Evolutionary conservation across 1,140 invertebrate genomes (phyloP).

Genomic region (Andrena cerasifolii): DNA sequence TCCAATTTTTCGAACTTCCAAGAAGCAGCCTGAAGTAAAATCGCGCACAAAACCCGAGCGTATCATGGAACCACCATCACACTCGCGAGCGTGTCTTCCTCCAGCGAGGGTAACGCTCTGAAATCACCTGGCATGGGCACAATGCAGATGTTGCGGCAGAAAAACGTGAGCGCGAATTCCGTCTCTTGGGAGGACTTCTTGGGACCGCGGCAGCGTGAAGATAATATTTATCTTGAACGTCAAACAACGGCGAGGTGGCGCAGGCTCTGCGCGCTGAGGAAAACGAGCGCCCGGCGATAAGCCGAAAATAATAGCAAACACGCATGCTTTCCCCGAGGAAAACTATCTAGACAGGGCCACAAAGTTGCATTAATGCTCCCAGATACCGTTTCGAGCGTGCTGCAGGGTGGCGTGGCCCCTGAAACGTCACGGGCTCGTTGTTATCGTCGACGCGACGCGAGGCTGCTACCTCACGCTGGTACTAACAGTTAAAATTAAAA

Average conservation of each 20-base stretch:
- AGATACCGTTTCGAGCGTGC: constrained; percentile 19
- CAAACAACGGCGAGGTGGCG: constrained; percentile 3
- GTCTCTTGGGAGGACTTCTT: not conserved
- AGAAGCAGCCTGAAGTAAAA: no score
- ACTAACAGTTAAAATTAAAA: constrained; percentile 11
- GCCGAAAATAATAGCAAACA: constrained; percentile 44
- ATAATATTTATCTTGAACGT: constrained; percentile 35
- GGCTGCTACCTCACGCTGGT: no score
- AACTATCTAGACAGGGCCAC: not conserved
- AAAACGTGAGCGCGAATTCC: not conserved
- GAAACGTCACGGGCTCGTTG: not conserved
- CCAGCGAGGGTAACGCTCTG: no score
- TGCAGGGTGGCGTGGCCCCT: not conserved
- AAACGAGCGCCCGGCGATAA: constrained; percentile 22
- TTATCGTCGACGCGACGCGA: constrained; percentile 20
- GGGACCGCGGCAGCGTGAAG: not conserved
- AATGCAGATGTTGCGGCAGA: not conserved
- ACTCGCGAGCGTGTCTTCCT: no score
- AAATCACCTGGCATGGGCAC: not conserved
- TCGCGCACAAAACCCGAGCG: not conserved
- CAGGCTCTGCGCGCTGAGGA: not conserved
- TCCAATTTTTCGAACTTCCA: no score
- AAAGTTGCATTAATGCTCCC: constrained; percentile 28
- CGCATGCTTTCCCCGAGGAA: constrained; percentile 22
- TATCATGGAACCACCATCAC: no score